phyloP scores from a whole-genome alignment of 2,113 vertebrate genomes.

The Eurypyga helias region DNA sequence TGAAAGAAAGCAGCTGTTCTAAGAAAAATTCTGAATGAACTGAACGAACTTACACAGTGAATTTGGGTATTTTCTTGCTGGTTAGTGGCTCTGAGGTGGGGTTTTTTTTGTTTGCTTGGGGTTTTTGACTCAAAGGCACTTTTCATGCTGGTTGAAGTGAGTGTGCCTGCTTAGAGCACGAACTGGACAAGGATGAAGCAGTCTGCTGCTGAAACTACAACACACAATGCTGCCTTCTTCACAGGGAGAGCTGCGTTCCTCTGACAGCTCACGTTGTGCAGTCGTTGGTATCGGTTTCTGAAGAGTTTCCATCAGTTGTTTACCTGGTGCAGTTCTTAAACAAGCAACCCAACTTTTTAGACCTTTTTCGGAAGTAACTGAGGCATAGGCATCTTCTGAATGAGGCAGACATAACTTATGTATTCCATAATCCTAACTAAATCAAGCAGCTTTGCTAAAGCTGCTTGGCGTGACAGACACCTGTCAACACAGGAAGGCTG shows the following conservation, averaged over 20 bases:
- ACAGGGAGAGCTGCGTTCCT: neutral
- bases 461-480: neutral
- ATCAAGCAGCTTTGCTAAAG: neutral
- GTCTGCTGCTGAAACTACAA: neutral
- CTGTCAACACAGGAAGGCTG: neutral
- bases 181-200: neutral
- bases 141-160: neutral
- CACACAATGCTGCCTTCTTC: neutral
- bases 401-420: neutral
- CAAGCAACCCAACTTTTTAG: neutral
- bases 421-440: neutral
- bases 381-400: neutral
- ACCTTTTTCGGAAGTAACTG: neutral
- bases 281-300: neutral
- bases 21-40: neutral
- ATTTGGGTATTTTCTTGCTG: neutral
- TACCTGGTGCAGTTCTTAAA: neutral
- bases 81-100: neutral
- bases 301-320: neutral
- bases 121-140: neutral
- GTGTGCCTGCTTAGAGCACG: neutral
- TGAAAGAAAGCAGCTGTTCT: neutral
- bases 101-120: neutral
- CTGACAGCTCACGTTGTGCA: neutral
- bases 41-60: neutral